Base-by-base conservation (phyloP, 2,888 invertebrate genomes). In the Sphecodes monilicornis region DNA sequence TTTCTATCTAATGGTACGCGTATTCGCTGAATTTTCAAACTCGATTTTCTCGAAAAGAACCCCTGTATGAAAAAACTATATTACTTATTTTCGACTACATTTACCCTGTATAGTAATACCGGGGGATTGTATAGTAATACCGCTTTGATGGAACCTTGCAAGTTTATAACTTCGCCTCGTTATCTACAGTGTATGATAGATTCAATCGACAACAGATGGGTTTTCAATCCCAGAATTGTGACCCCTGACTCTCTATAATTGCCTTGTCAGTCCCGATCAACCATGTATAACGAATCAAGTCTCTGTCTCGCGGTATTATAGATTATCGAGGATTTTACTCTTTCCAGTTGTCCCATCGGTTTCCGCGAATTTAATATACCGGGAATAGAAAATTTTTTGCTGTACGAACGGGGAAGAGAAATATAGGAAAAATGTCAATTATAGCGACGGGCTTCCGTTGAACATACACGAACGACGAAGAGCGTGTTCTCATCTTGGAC, bases 391-490 rank as follows among this genome's bases (percentile, higher is more conserved):
- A 11, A 68, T 43, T 73, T 39, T 73, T 74, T 64, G 72, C 32
- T 41, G 32, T 10, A 29, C 43, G 32, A 36, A 72, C 18, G 57
- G 16, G 16, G 54, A 54, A 13, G 22, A n/a, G 39, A 81, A 81
- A 72, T 83, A 83, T 73, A 60, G 54, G 68, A 41, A 76, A 77
- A 77, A 77, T 83, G 64, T 74, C 60, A 83, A 77, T 77, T 77
- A 46, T 74, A 70, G 50, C 66, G 78, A 66, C 64, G 36, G 41
- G 22, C 41, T 77, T 77, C 36, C 46, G 43, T 18, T 26, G 1
- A 18, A 29, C n/a, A 29, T 32, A 16, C 57, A 16, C 5, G 69
- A n/a, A 43, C 46, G 5, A 22, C 32, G 22, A 46, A 26, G 46
- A 70, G 70, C 46, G 32, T 39, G 46, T 70, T 64, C 54, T 10